Evolutionary conservation across 1,140 invertebrate genomes (phyloP).

Genomic region (Periplaneta americana): DNA sequence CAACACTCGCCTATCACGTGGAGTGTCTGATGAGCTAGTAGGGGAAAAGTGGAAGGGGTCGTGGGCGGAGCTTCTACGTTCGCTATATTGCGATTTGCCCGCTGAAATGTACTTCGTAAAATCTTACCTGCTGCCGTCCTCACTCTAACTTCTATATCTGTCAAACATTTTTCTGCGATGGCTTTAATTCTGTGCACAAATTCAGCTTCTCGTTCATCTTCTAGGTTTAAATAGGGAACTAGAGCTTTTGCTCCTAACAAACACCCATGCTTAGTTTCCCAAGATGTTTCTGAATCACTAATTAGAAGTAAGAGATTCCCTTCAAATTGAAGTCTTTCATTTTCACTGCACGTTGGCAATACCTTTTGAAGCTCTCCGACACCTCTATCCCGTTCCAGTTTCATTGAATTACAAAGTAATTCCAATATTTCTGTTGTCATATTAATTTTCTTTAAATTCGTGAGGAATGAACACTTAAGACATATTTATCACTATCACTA

Average conservation of each 20-base stretch:
- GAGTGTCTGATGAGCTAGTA: too few species aligned
- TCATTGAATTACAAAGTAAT: constrained; percentile 34
- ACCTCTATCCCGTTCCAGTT: constrained; percentile 40
- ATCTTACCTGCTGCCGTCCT: constrained; percentile 38
- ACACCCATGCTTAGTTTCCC: constrained; percentile 39
- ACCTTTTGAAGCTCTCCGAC: constrained; percentile 31
- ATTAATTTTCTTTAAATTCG: not conserved
- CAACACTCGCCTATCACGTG: too few species aligned
- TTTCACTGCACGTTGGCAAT: constrained; percentile 23
- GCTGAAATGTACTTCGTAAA: too few species aligned
- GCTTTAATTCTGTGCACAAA: constrained; percentile 31
- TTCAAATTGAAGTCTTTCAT: constrained; percentile 28
- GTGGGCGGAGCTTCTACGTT: too few species aligned
- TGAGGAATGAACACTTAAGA: not conserved
- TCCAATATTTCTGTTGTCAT: constrained; percentile 17
- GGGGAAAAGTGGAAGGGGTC: too few species aligned
- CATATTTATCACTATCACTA: too few species aligned
- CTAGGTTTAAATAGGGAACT: constrained; percentile 27
- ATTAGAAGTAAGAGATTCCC: constrained; percentile 23
- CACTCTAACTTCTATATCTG: constrained; percentile 40
- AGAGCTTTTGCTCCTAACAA: constrained; percentile 36
- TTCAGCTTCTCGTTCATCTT: constrained; percentile 28
- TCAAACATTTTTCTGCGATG: constrained; percentile 32
- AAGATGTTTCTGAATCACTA: constrained; percentile 22
- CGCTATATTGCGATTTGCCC: too few species aligned